Evolutionary conservation across 2,113 vertebrate species (phyloP), one percentile per base, ranked within the genome.

Genomic region (Notarius lentiginosus): DNA sequence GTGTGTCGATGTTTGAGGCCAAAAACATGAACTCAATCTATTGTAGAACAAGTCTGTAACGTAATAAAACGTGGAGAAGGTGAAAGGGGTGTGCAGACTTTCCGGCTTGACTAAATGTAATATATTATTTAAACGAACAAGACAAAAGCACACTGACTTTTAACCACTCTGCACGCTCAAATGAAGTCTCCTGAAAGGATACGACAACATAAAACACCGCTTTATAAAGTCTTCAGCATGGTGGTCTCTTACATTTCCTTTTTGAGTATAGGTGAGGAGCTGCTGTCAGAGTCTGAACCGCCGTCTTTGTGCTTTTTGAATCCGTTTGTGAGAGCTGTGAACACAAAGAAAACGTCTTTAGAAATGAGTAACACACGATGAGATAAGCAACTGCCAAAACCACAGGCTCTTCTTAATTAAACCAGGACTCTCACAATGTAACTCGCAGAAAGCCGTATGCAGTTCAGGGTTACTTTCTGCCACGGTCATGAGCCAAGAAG

Each of bases 251-350:
- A 99, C 98, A 96, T 96, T 94, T 96, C 96, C 91, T 95, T 94
- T 91, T 95, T 95, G 63, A 97, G 94, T 10, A 93, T 91, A 65
- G 94, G 95, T 79, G 96, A 95, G 81, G 96, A 91, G 91, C 95
- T 94, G 90, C 94, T 93, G 77, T 97, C 97, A 0, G 96, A 96
- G 90, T 98, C 96, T 5, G 96, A 97, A 83, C 95, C 92, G 0
- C 94, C 94, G 80, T 97, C 97, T 11, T 90, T 73, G 49, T 96
- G 96, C 85, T 95, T 96, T 12, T 87, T 90, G 89, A 97, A 97
- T 91, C 98, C 97, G 1, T 99, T 99, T 60, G 96, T 96, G 86
- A 99, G 95, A 41, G 95, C 97, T 99, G 94, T 91, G 94, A 88
- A 84, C 15, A 49, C 17, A 87, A 15, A 41, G 79, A 27, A n/a